These are phyloP conservation scores for Bovichtus diacanthus DNA, from an alignment of 2,797 vertebrate genomes.

Conservation along the genomic window DNA sequence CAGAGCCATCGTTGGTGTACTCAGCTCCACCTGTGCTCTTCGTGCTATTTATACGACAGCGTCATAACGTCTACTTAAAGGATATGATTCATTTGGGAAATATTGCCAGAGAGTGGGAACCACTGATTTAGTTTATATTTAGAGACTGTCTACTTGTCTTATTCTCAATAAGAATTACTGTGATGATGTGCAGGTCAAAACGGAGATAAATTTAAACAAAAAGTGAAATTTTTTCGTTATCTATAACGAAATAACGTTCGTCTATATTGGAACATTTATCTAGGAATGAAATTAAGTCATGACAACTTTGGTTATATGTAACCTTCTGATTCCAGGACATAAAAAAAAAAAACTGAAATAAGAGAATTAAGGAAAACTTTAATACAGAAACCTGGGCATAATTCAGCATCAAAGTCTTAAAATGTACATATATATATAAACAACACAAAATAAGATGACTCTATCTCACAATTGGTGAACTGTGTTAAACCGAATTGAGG, in stretches of 20 bases:
- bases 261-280: neutral
- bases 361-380: constrained; percentile 21
- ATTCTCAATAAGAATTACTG: neutral
- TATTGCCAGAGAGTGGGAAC: too few species aligned
- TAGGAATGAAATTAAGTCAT: neutral
- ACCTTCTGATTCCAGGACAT: neutral
- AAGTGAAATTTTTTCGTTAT: neutral
- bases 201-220: neutral
- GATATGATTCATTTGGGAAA: too few species aligned
- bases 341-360: neutral
- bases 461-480: neutral
- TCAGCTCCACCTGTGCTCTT: too few species aligned
- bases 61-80: too few species aligned
- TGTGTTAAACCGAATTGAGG: neutral
- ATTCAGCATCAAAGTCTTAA: neutral
- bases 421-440: constrained; percentile 43
- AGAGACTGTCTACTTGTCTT: neutral
- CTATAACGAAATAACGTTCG: too few species aligned
- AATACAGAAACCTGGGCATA: constrained; percentile 2
- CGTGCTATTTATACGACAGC: too few species aligned
- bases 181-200: neutral
- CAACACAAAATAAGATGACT: constrained; percentile 18
- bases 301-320: neutral
- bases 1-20: too few species aligned
- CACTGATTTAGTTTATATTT: neutral